These are phyloP conservation scores for Tetrao urogallus DNA, from an alignment of 2,113 vertebrate genomes.

Conservation along the genomic window DNA sequence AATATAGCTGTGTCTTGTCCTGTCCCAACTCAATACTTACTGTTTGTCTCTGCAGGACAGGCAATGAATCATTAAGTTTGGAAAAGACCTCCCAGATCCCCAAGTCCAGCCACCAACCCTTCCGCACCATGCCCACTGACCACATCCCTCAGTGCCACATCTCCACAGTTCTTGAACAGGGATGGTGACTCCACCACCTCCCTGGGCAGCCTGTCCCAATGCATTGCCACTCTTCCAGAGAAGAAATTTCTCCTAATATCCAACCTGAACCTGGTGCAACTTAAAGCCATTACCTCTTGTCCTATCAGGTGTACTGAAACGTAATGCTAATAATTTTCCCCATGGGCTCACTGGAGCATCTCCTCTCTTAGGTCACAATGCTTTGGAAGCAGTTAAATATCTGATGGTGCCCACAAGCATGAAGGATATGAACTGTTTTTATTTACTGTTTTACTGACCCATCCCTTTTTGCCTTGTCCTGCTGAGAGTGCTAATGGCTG, in stretches of 20 bases:
- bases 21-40: accelerated
- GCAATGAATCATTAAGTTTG: neutral
- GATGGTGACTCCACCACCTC: no score
- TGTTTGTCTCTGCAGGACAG: neutral
- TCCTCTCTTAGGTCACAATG: neutral
- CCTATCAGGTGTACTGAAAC: neutral
- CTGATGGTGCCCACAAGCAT: neutral
- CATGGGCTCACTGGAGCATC: accelerated
- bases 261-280: no score
- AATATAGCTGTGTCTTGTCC: neutral
- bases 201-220: no score
- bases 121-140: no score
- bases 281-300: no score
- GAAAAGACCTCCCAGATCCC: no score
- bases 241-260: no score
- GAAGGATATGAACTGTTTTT: neutral
- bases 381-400: neutral
- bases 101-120: no score
- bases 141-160: no score
- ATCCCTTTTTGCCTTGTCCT: neutral
- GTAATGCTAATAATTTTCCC: neutral
- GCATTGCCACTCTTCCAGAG: no score
- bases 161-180: no score
- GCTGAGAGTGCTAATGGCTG: neutral
- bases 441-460: neutral